Evolutionary conservation across 2,888 invertebrate species (phyloP).

Genomic region (Xestia sexstrigata): DNA sequence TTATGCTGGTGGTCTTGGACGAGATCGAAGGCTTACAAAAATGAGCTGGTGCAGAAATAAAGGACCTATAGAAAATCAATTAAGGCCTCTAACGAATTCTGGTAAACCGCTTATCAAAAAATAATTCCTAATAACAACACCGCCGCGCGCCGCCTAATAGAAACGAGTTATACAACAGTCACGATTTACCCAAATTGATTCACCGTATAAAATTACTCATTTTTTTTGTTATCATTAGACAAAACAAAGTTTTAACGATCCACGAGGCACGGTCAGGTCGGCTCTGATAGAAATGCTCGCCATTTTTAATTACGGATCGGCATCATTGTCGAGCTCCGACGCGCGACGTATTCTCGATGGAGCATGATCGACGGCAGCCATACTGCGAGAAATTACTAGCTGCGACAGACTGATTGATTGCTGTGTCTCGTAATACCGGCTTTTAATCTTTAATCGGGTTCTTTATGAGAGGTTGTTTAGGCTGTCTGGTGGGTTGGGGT

Average conservation of each 20-base stretch:
- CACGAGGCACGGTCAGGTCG: conserved; percentile 57
- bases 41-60: background rate
- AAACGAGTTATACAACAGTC: conserved; percentile 4
- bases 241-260: conserved; percentile 77
- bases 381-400: conserved; percentile 59
- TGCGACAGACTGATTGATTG: conserved; percentile 65
- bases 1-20: background rate
- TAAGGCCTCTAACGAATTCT: too few relatives aligned
- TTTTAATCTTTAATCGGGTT: conserved; percentile 44
- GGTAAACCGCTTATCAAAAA: background rate
- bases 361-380: conserved; percentile 72
- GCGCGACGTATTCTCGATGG: conserved; percentile 76
- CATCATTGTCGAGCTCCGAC: conserved; percentile 80
- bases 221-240: conserved; percentile 63
- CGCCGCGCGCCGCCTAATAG: background rate
- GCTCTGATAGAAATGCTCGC: conserved; percentile 76
- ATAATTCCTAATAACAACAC: conserved; percentile 6
- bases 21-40: background rate
- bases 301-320: conserved; percentile 86
- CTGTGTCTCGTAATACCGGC: conserved; percentile 63
- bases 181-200: conserved; percentile 23
- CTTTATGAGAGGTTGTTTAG: conserved; percentile 6
- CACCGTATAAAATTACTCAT: conserved; percentile 31
- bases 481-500: background rate
- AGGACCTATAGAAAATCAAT: background rate